Conservation (phyloP, 2,888 invertebrate genomes). For the Clusia tigrina region DNA sequence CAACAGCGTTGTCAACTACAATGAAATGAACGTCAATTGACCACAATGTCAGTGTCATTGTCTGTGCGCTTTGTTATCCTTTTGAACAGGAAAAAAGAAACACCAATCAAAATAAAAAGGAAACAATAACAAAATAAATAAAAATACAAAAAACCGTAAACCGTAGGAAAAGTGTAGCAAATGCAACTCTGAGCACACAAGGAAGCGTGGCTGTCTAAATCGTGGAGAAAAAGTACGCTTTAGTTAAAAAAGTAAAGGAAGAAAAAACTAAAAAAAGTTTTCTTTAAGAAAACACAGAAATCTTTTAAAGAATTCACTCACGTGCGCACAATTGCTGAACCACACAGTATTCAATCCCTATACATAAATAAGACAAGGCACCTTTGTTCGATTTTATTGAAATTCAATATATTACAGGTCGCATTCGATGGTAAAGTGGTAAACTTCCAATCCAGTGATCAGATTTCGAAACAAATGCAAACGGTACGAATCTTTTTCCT, state of each 20-base stretch:
- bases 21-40: slow-evolving; percentile 49
- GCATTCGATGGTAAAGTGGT: no score
- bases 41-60: slow-evolving; percentile 45
- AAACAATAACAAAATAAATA: neutral
- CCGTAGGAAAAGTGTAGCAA: neutral
- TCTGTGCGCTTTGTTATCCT: neutral
- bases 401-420: no score
- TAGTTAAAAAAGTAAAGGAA: neutral
- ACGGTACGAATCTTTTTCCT: no score
- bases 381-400: no score
- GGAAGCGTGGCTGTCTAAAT: neutral
- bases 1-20: slow-evolving; percentile 39
- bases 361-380: no score
- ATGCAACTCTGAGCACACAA: neutral
- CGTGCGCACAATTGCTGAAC: slow-evolving; percentile 44
- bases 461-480: no score
- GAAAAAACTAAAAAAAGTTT: slow-evolving; percentile 4
- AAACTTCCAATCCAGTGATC: no score
- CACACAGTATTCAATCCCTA: no score
- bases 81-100: slow-evolving; percentile 1
- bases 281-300: slow-evolving; percentile 25
- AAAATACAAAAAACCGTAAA: neutral
- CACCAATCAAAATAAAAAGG: neutral
- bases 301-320: slow-evolving; percentile 42
- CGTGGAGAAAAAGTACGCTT: neutral